Base-by-base conservation (phyloP, 30 jellyfish, hydroid and myxozoan species). In the Chironex yamaguchii region DNA sequence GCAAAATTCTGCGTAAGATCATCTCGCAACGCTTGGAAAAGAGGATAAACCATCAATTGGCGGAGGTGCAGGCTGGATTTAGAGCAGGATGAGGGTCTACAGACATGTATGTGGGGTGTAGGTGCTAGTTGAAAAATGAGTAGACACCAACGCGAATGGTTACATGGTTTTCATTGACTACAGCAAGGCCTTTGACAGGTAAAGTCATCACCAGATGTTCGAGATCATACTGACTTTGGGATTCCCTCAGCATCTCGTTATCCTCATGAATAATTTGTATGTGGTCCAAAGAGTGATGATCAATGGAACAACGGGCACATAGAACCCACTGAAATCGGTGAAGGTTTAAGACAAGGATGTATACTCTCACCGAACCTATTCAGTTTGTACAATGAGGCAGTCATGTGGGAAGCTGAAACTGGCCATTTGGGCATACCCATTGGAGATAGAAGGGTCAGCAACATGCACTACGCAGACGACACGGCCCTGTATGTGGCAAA, bases 261-360 rank as follows among this genome's bases (percentile, higher is more conserved):
- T 34, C 22, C 52, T 70, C 23, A 70, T 70, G 30, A 34, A 36
- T 35, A 36, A 74, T 28, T 27, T 74, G 31, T 74, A 49, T 23
- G 30, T 33, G 36, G 26, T 24, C 25, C 52, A 74, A 74, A 23
- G 53, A 23, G 89, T 74, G 4, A 48, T 28, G 20, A 74, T 77
- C 20, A 54, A 35, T 23, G 9, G 14, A 79, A 28, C 27, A 4
- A 22, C 36, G 62, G 67, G 12, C 12, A 29, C 66, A 58, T 67
- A 31, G 30, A 34, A 14, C 35, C 4, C 9, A 20, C 58, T 28
- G 13, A 52, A 0, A 58, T 77, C 3, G 67, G 89, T 4, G 58
- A 77, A 54, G 89, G 89, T 24, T 78, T 77, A 31, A 62, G 79
- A 22, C 66, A 77, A 31, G 79, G 81, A 13, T 77, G 81, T 29